These are phyloP conservation scores for Podilymbus podiceps DNA, from an alignment of 2,113 vertebrate species.

Conservation along the genomic window DNA sequence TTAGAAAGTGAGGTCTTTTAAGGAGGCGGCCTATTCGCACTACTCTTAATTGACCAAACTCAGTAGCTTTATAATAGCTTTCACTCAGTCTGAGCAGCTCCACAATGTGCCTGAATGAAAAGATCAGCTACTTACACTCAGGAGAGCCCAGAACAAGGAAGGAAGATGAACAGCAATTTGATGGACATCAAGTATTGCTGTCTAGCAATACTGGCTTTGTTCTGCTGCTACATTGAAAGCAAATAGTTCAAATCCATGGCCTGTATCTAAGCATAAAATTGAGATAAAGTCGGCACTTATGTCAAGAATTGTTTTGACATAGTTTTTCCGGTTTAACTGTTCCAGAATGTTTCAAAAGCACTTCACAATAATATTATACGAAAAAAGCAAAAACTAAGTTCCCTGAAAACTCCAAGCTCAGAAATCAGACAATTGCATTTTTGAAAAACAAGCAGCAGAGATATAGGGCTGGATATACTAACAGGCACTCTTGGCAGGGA, in stretches of 20 bases:
- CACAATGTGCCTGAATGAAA: background rate
- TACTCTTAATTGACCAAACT: background rate
- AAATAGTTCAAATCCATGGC: background rate
- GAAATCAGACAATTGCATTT: background rate
- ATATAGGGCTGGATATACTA: fast-evolving
- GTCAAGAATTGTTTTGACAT: background rate
- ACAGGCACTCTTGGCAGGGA: background rate
- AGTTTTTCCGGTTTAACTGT: background rate
- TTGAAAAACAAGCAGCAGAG: background rate
- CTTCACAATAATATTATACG: background rate
- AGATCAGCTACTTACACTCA: background rate
- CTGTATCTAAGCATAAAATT: background rate
- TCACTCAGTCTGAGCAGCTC: background rate
- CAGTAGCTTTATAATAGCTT: background rate
- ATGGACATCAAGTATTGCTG: background rate
- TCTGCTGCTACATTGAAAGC: background rate
- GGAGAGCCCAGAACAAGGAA: background rate
- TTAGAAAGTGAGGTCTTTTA: background rate
- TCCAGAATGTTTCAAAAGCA: background rate
- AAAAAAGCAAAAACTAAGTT: background rate
- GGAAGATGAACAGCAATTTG: background rate
- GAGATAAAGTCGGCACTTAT: background rate
- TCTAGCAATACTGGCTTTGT: background rate
- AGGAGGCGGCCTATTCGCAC: background rate
- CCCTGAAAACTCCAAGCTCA: background rate